Percentiles rank a stretch among this genome's conserved stretches.
Conservation (phyloP, 2,113 vertebrate genomes). For the Trachemys scripta region DNA sequence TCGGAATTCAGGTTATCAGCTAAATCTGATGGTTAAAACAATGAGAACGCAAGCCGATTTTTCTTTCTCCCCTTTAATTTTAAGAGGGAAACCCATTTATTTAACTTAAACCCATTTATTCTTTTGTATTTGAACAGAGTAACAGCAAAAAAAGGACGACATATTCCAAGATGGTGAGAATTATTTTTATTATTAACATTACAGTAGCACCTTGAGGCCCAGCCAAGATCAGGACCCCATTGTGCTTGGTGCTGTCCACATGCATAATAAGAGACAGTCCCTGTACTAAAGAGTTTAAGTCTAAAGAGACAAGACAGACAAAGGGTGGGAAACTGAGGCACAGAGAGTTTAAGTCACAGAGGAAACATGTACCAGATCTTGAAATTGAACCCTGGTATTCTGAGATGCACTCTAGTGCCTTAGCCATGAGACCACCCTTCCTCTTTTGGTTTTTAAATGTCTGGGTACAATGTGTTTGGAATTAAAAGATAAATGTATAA, state of each 20-base stretch:
- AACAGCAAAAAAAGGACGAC: slow-evolving; percentile 4
- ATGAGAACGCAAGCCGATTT: neutral
- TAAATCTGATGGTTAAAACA: slow-evolving; percentile 25
- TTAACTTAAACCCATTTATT: slow-evolving; percentile 14
- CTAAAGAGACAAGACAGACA: neutral
- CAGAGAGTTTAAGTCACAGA: rapidly evolving
- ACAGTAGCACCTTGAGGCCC: neutral
- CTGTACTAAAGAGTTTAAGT: neutral
- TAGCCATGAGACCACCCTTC: neutral
- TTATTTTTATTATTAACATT: slow-evolving; percentile 11
- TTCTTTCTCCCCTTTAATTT: neutral
- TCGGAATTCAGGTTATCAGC: neutral
- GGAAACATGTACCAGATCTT: rapidly evolving
- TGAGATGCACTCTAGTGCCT: neutral
- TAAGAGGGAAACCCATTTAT: neutral
- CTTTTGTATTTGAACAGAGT: neutral
- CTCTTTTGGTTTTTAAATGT: neutral
- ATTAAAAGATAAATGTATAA: neutral
- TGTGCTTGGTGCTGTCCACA: neutral
- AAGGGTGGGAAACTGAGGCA: neutral
- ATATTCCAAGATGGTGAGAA: neutral
- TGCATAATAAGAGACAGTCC: neutral
- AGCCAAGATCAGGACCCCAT: neutral
- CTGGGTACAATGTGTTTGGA: neutral
- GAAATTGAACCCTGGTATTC: neutral